Evolutionary conservation across 2,113 vertebrate genomes (phyloP), one percentile per base, ranked within the genome.

Genomic region (Muntiacus muntjak): DNA sequence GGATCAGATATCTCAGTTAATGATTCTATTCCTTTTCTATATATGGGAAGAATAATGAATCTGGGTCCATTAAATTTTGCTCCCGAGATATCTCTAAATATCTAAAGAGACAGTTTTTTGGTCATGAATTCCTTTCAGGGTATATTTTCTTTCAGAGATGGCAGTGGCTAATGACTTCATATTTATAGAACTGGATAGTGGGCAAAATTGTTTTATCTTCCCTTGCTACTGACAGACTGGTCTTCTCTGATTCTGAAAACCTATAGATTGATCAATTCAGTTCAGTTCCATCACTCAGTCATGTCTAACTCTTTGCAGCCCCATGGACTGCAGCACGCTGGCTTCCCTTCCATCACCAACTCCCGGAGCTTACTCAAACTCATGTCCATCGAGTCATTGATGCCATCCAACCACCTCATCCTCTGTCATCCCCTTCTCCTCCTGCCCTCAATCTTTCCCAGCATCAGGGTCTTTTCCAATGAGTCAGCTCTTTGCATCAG

Each of bases 361-460:
- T 71, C n/a, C n/a, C 0, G 10, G n/a, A 71, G 67, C n/a, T 71
- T 40, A 71, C 19, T 40, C 10, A 23, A 71, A 40, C 67, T 71
- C n/a, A 40, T 40, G n/a, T 71, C 19, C n/a, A 40, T 71, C 0
- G 1, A 71, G n/a, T 71, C 10, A 0, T 19, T 40, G n/a, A 71
- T 40, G 36, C 16, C 33, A 67, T n/a, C 64, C 64, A 67, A 67
- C 33, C 16, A n/a, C 10, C 67, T 71, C n/a, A 40, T 71, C n/a
- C n/a, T 71, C 67, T 71, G 9, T 36, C 19, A 12, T 23, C n/a
- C 67, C 67, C n/a, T 71, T 71, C 9, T 71, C 64, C n/a, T 71
- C n/a, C 67, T 71, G 19, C n/a, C n/a, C n/a, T 71, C n/a, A 71
- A 71, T 71, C n/a, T 71, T 71, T 71, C 19, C 2, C 0, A 71